Conservation (phyloP, 2,113 vertebrate species). For the Clupea harengus region DNA sequence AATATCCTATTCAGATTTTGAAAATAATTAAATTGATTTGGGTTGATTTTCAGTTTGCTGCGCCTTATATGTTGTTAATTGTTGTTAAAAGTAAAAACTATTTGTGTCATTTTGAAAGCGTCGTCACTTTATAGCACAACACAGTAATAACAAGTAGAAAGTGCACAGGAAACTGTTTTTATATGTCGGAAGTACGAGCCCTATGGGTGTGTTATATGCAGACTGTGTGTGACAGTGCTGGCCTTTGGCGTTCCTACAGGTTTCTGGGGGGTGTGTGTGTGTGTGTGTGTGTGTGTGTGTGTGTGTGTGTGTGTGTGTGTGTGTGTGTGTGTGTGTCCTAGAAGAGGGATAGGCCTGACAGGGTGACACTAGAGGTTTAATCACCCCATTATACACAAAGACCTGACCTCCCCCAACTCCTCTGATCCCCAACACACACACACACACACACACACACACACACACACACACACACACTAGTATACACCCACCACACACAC, state of each 20-base stretch:
- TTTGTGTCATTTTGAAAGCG: too few relatives aligned
- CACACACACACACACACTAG: neutral
- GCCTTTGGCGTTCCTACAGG: neutral
- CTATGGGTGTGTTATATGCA: neutral
- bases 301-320: neutral
- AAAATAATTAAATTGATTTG: neutral
- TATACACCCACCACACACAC: neutral
- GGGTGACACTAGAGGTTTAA: conserved; percentile 33
- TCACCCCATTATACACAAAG: conserved; percentile 50
- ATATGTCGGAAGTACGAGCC: too few relatives aligned
- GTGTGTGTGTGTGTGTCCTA: neutral
- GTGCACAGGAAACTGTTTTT: too few relatives aligned
- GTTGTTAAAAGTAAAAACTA: too few relatives aligned
- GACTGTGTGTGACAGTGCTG: neutral
- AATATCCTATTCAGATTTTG: neutral
- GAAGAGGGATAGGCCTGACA: conserved; percentile 24
- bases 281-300: neutral
- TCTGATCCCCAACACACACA: neutral
- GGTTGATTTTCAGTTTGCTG: too few relatives aligned
- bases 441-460: neutral
- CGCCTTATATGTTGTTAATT: too few relatives aligned
- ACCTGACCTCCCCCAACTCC: conserved; percentile 40
- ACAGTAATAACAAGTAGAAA: too few relatives aligned
- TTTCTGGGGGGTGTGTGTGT: conserved; percentile 12
- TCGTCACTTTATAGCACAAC: too few relatives aligned